Evolutionary conservation across 1,140 invertebrate genomes (phyloP), one percentile per base, ranked within the genome.

Genomic region (Diachasmimorpha longicaudata): DNA sequence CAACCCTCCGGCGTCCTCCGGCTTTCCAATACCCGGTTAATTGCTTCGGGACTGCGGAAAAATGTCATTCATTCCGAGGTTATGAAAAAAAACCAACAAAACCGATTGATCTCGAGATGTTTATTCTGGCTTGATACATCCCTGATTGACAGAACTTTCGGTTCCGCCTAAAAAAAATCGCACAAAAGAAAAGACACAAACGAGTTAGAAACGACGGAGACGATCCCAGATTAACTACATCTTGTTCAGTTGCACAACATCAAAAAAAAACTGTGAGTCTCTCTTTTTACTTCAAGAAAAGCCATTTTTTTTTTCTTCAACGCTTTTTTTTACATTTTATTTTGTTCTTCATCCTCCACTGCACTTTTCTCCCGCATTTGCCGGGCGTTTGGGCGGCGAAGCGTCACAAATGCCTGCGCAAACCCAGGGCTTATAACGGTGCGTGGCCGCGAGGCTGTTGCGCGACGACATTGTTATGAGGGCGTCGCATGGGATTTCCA

Each of bases 341-440:
- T 58, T 21, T 21, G 5, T 58, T 13, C 10, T 58, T 58, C 23
- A 58, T 58, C 55, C 55, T 58, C 55, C 23, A 23, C 10, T 58
- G 23, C 55, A 58, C 55, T 58, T 58, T 58, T 58, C 55, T 58
- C 55, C 55, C 55, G 55, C 55, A 58, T 58, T 58, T 58, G 21
- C 55, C 21, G 55, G 21, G 55, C 55, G 21, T 58, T 58, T 58
- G n/a, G 55, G 16, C 63, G 31, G 44, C 16, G 74, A 70, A 72
- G 71, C 79, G 77, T 79, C 13, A 76, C 67, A 76, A 79, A 78
- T 79, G 48, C 74, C 71, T 48, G 13, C 14, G 48, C 78, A 77
- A 76, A 73, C 71, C 23, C 48, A 31, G 23, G 25, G 42, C 58
- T 68, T 73, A 55, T 72, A 73, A 63, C 63, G 55, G 69, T 72